These are phyloP conservation scores for Serilophus lunatus DNA, from an alignment of 2,113 vertebrate genomes.

Conservation along the genomic window DNA sequence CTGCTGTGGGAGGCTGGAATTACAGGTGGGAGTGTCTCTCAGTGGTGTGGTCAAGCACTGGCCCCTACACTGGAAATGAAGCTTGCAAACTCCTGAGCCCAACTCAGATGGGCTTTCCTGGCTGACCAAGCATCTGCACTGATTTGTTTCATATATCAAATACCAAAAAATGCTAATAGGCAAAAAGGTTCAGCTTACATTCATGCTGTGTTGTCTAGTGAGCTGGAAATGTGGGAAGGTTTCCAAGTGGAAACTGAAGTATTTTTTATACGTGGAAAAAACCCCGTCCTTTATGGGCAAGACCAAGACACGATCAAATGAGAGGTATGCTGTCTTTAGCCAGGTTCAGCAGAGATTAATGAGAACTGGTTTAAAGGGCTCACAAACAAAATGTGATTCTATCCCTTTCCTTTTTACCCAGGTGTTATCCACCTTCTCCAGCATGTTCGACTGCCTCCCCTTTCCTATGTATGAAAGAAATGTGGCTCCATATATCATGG, in stretches of 20 bases:
- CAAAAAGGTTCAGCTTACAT: background rate
- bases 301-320: background rate
- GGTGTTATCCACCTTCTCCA: background rate
- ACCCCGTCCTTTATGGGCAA: background rate
- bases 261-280: background rate
- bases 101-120: background rate
- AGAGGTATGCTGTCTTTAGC: background rate
- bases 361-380: background rate
- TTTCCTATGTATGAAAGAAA: background rate
- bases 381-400: background rate
- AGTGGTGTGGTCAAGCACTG: background rate
- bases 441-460: background rate
- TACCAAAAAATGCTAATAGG: background rate
- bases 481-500: background rate
- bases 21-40: background rate
- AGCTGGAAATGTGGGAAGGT: background rate
- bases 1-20: background rate
- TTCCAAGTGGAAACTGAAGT: background rate
- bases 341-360: background rate
- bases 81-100: background rate
- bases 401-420: background rate
- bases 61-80: background rate
- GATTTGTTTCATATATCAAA: background rate
- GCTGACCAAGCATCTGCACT: accelerated
- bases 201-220: background rate